phyloP scores from a whole-genome alignment of 2,113 vertebrate species.

The Gymnogyps californianus region DNA sequence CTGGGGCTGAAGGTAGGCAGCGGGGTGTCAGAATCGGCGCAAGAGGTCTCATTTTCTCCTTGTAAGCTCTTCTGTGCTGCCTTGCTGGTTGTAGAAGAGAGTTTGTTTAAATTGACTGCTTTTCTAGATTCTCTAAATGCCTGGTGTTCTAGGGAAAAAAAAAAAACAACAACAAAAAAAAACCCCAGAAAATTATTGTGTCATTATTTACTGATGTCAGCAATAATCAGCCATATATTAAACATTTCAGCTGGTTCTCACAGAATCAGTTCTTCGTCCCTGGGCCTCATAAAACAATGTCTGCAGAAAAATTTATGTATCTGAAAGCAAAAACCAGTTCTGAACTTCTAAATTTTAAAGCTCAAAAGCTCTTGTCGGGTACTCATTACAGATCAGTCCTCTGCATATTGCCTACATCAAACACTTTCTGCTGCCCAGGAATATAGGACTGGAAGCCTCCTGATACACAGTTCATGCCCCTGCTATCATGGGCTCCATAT shows the following conservation, averaged over 20 bases:
- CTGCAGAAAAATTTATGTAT: background rate
- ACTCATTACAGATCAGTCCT: background rate
- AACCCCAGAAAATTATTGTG: background rate
- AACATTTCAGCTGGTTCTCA: background rate
- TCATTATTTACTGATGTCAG: background rate
- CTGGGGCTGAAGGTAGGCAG: background rate
- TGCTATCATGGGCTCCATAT: background rate
- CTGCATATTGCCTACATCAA: background rate
- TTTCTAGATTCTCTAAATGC: background rate
- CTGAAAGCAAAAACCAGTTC: background rate
- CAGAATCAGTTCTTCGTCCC: background rate
- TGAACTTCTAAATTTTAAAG: background rate
- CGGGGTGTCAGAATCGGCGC: accelerated
- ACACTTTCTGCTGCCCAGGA: background rate
- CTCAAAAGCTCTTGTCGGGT: background rate
- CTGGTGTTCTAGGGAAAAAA: background rate
- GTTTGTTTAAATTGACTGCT: background rate
- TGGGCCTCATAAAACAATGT: background rate
- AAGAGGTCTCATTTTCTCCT: background rate
- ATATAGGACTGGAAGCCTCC: background rate
- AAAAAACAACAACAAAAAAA: background rate
- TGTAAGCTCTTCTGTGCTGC: background rate
- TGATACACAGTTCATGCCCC: background rate
- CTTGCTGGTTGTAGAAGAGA: background rate
- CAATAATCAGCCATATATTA: background rate